phyloP scores from a whole-genome alignment of 2,113 vertebrate species.

The Mustela lutreola region DNA sequence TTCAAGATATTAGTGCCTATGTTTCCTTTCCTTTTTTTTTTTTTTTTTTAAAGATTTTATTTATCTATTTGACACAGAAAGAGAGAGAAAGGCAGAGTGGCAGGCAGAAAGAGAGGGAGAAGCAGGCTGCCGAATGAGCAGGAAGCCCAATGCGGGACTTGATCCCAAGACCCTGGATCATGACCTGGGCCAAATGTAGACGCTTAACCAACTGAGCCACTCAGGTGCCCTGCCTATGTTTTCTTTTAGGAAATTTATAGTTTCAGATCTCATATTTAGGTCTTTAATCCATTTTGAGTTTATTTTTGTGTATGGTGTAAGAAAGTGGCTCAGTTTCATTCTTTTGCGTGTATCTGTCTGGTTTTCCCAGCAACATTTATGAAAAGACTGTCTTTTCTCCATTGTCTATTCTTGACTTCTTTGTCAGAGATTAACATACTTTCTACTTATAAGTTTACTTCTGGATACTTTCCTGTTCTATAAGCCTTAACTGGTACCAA shows the following conservation, averaged over 20 bases:
- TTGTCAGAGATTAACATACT: neutral
- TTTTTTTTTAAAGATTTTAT: too few species aligned
- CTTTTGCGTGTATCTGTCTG: neutral
- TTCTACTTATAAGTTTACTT: neutral
- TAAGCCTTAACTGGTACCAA: neutral
- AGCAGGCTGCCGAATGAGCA: too few species aligned
- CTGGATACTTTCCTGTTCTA: neutral
- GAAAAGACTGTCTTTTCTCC: neutral
- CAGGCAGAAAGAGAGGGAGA: too few species aligned
- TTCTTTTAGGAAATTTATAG: neutral
- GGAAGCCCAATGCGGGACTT: too few species aligned
- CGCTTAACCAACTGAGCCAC: too few species aligned
- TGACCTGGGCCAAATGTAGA: too few species aligned
- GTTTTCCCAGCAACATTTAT: neutral
- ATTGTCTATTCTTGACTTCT: neutral
- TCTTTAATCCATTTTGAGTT: neutral
- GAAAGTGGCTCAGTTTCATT: neutral
- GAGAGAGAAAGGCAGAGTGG: too few species aligned
- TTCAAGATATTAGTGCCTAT: neutral
- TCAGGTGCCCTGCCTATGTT: too few species aligned
- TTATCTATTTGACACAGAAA: too few species aligned
- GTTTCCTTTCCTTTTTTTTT: neutral
- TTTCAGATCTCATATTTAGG: neutral
- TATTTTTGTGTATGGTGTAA: neutral
- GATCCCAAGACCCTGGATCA: too few species aligned